phyloP scores from a whole-genome alignment of 2,888 invertebrate genomes.

The Zygaena filipendulae region DNA sequence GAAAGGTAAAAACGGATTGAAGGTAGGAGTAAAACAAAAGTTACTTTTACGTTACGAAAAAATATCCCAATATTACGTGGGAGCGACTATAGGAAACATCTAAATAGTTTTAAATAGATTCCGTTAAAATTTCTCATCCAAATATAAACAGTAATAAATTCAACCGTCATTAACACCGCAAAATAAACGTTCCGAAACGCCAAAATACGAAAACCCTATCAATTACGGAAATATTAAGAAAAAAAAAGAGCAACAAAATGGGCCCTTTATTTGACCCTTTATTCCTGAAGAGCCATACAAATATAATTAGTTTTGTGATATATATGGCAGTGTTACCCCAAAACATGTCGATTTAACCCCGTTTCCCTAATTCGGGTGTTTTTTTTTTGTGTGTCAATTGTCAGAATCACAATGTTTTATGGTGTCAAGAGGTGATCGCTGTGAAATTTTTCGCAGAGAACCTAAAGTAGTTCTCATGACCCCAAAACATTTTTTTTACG shows the following conservation, averaged over 20 bases:
- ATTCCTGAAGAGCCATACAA: slow-evolving; percentile 47
- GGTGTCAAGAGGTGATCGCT: slow-evolving; percentile 47
- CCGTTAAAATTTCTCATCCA: slow-evolving; percentile 32
- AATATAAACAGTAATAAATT: slow-evolving; percentile 30
- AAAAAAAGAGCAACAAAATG: slow-evolving; percentile 33
- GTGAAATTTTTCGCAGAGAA: slow-evolving; percentile 39
- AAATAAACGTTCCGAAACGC: slow-evolving; percentile 27
- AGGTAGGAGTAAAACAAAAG: too few relatives aligned
- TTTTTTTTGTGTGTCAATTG: slow-evolving; percentile 50
- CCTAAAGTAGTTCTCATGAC: slow-evolving; percentile 42
- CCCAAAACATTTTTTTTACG: slow-evolving; percentile 26
- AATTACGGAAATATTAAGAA: slow-evolving; percentile 25
- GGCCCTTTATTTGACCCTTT: too few relatives aligned
- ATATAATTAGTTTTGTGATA: slow-evolving; percentile 61
- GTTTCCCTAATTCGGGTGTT: slow-evolving; percentile 38
- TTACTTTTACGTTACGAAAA: too few relatives aligned
- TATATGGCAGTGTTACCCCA: slow-evolving; percentile 53
- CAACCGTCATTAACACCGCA: slow-evolving; percentile 21
- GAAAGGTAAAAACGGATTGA: too few relatives aligned
- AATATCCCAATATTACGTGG: too few relatives aligned
- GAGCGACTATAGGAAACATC: too few relatives aligned
- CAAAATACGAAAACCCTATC: slow-evolving; percentile 37
- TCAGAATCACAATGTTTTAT: slow-evolving; percentile 42
- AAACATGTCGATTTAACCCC: slow-evolving; percentile 60
- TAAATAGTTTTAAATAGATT: slow-evolving; percentile 13